phyloP scores from a whole-genome alignment of 2,888 invertebrate genomes.

The Brenthis daphne region DNA sequence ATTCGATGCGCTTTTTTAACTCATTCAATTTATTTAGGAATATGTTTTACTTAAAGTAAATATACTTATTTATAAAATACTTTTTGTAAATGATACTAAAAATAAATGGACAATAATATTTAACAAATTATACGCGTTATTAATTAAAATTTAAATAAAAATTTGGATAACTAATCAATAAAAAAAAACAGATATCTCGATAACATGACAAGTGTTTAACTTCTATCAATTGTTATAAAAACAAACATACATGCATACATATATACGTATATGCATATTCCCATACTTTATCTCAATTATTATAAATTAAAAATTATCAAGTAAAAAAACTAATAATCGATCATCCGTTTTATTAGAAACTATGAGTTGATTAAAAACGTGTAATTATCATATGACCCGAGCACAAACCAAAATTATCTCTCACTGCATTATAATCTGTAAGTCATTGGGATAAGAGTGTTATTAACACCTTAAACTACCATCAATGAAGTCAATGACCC shows the following conservation, averaged over 20 bases:
- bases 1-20: constrained; percentile 7
- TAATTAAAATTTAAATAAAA: too few species aligned
- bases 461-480: not conserved
- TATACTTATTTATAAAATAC: too few species aligned
- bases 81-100: too few species aligned
- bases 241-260: not conserved
- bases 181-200: not conserved
- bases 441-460: constrained; percentile 7
- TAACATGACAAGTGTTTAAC: not conserved
- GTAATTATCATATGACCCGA: constrained; percentile 15
- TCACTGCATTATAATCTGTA: constrained; percentile 13
- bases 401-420: constrained; percentile 1
- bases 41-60: too few species aligned
- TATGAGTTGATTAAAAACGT: constrained; percentile 29
- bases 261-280: not conserved
- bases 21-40: not conserved
- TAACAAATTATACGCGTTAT: too few species aligned
- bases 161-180: not conserved
- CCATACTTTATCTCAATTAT: constrained; percentile 8
- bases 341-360: constrained; percentile 27
- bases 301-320: constrained; percentile 5
- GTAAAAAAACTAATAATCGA: constrained; percentile 27
- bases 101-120: too few species aligned
- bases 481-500: constrained; percentile 38
- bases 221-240: not conserved